A percentile compares a stretch with the other conserved stretches of the same genome.
Conservation (phyloP, 2,797 vertebrate genomes). For the Streptopelia turtur region DNA sequence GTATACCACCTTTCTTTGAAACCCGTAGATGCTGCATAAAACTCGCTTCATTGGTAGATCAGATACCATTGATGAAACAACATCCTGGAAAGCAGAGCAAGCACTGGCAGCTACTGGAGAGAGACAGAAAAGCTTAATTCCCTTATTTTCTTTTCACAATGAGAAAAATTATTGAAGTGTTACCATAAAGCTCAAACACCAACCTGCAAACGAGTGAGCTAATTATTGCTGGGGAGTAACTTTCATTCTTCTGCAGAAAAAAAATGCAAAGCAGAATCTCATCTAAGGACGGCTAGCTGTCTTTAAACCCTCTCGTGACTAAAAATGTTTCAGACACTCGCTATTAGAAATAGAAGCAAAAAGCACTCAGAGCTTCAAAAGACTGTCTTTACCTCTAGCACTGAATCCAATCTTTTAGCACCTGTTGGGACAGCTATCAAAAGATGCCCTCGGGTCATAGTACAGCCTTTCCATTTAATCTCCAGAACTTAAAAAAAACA, state of each 20-base stretch:
- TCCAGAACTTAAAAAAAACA: neutral
- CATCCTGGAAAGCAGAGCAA: neutral
- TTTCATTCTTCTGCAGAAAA: neutral
- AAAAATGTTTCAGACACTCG: neutral
- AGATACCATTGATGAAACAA: neutral
- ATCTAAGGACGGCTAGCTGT: neutral
- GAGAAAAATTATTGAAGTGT: neutral
- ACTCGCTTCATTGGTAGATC: neutral
- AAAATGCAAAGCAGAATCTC: slow-evolving; percentile 33
- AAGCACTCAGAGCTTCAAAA: slow-evolving; percentile 31
- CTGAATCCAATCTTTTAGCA: neutral
- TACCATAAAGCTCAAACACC: neutral
- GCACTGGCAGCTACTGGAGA: neutral
- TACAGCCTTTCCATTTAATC: slow-evolving; percentile 45
- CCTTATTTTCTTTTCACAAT: neutral
- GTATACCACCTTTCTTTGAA: neutral
- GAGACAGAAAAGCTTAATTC: neutral
- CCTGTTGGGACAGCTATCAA: slow-evolving; percentile 38
- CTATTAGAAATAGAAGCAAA: slow-evolving; percentile 15
- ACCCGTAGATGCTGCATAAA: neutral
- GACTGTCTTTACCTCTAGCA: neutral
- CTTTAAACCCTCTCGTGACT: neutral
- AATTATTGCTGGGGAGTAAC: neutral
- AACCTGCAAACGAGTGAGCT: neutral
- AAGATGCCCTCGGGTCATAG: slow-evolving; percentile 34